Conservation (phyloP, 2,888 invertebrate genomes). For the Mactromeris polynyma region DNA sequence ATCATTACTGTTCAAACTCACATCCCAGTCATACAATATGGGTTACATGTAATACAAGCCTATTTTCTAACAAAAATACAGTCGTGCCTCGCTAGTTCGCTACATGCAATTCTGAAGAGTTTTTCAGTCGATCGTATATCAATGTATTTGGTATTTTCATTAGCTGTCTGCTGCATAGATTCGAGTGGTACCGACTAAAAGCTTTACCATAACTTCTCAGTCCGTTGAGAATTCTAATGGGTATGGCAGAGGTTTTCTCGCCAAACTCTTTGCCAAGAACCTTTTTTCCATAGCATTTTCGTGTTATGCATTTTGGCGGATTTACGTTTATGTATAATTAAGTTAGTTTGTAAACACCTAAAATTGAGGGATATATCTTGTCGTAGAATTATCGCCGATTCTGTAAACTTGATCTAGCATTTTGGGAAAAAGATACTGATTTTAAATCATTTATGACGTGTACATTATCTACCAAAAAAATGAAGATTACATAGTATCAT, state of each 20-base stretch:
- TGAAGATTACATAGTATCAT: background rate
- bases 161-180: constrained; percentile 36
- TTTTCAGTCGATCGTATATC: constrained; percentile 43
- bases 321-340: background rate
- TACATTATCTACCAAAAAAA: background rate
- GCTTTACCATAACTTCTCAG: constrained; percentile 21
- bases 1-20: constrained; percentile 27
- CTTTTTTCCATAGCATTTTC: constrained; percentile 2
- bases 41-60: constrained; percentile 47
- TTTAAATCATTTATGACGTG: background rate
- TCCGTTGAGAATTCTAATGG: constrained; percentile 35
- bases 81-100: constrained; percentile 30
- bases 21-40: constrained; percentile 28
- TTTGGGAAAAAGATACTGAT: background rate
- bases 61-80: constrained; percentile 44
- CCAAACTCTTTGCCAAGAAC: constrained; percentile 19
- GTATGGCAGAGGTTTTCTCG: constrained; percentile 26
- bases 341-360: background rate
- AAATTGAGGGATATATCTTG: background rate
- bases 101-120: constrained; percentile 35
- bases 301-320: constrained; percentile 8
- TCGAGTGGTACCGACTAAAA: constrained; percentile 25
- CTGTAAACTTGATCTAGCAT: background rate
- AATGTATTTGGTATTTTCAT: constrained; percentile 29
- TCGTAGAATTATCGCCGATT: background rate